A percentile compares a stretch with the other conserved stretches of the same genome.
phyloP scores from a whole-genome alignment of 2,888 invertebrate species.

The Hirtodrosophila duncani region DNA sequence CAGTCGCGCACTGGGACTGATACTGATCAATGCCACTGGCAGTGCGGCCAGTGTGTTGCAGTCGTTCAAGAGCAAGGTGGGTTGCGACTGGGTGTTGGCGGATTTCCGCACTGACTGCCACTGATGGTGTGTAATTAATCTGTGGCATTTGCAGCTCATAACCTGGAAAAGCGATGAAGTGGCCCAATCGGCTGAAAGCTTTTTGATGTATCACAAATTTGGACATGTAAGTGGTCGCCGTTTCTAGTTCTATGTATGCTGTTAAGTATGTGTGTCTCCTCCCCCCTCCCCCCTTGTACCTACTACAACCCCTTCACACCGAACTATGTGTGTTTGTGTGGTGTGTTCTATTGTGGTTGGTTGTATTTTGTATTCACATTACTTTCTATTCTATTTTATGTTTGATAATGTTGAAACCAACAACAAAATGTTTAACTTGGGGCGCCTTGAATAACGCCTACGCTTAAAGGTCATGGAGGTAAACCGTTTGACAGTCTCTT shows the following conservation, averaged over 20 bases:
- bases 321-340: constrained; percentile 12
- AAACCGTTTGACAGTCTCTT: constrained; percentile 49
- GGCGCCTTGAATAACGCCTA: constrained; percentile 32
- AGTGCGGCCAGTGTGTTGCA: constrained; percentile 92
- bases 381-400: constrained; percentile 54
- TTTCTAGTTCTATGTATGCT: constrained; percentile 6
- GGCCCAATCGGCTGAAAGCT: constrained; percentile 92
- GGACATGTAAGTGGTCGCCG: constrained; percentile 86
- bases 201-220: constrained; percentile 92
- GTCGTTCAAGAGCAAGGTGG: constrained; percentile 88
- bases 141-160: constrained; percentile 81
- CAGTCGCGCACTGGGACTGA: constrained; percentile 86
- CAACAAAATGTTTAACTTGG: constrained; percentile 31
- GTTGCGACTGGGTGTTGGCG: constrained; percentile 6
- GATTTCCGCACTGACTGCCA: too few relatives aligned
- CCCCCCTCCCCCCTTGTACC: too few relatives aligned
- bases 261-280: constrained; percentile 2
- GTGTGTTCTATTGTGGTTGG: constrained; percentile 35
- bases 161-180: constrained; percentile 91
- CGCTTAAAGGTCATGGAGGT: constrained; percentile 71
- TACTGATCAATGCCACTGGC: constrained; percentile 92
- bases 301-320: too few relatives aligned
- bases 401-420: constrained; percentile 32
- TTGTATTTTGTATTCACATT: constrained; percentile 48
- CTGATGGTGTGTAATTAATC: constrained; percentile 18